Percentiles rank a stretch among this genome's conserved stretches.
phyloP scores from a whole-genome alignment of 37 sponge, comb jelly and placozoan genomes.

The Beroe ovata region DNA sequence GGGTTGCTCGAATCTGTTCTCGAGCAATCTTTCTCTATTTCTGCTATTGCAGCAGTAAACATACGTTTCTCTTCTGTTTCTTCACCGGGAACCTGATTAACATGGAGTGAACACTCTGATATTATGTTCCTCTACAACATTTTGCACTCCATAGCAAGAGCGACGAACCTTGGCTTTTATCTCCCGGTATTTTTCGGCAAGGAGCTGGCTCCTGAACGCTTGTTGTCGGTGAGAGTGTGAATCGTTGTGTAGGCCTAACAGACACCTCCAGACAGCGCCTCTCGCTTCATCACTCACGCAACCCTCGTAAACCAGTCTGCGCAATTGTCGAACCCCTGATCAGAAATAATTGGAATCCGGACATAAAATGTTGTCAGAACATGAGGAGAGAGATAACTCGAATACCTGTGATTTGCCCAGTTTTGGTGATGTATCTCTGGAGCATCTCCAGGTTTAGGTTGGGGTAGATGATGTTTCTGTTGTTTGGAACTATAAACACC shows the following conservation, averaged over 20 bases:
- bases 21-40: conserved; percentile 5
- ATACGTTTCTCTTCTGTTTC: not conserved
- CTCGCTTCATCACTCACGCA: conserved; percentile 34
- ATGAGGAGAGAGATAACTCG: no score
- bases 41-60: not conserved
- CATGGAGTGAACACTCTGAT: no score
- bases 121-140: no score
- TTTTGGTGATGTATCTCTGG: conserved; percentile 44
- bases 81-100: conserved; percentile 6
- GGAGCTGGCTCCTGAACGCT: conserved; percentile 31
- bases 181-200: conserved; percentile 37
- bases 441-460: not conserved
- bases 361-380: no score
- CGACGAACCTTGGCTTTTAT: conserved; percentile 1
- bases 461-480: conserved; percentile 2
- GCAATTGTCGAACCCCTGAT: not conserved
- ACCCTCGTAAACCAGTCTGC: conserved; percentile 38
- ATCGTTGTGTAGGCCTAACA: conserved; percentile 2
- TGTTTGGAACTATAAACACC: conserved; percentile 37
- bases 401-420: conserved; percentile 3
- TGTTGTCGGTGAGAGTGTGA: conserved; percentile 27
- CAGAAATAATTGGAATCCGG: no score
- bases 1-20: conserved; percentile 55
- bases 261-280: conserved; percentile 26
- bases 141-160: no score